A percentile compares a stretch with the other conserved stretches of the same genome.
Evolutionary conservation across 2,888 invertebrate genomes (phyloP).

Genomic region (Agriopis leucophaearia): DNA sequence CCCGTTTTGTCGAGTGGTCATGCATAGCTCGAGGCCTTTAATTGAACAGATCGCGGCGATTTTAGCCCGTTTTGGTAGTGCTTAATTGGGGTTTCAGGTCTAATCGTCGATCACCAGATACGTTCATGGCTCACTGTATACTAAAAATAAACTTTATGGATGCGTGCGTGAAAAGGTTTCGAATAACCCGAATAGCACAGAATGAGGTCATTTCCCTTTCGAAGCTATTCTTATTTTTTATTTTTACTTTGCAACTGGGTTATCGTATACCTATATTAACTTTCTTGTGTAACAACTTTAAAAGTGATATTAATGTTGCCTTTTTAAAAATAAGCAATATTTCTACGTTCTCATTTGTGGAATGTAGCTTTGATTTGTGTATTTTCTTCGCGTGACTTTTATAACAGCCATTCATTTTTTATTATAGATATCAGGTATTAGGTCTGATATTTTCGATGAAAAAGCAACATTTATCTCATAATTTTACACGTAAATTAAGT

Average conservation of each 20-base stretch:
- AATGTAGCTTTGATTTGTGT: constrained; percentile 5
- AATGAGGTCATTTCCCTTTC: constrained; percentile 82
- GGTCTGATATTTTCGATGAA: no score
- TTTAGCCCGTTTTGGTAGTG: constrained; percentile 64
- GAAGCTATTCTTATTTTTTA: constrained; percentile 72
- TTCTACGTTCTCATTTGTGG: neutral
- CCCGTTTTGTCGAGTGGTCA: constrained; percentile 62
- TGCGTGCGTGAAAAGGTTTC: constrained; percentile 77
- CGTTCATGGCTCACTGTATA: constrained; percentile 63
- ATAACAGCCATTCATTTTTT: neutral
- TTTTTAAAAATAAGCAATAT: constrained; percentile 1
- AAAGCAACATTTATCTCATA: no score
- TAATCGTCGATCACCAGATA: constrained; percentile 78
- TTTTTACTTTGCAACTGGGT: constrained; percentile 68
- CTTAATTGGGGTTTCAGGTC: constrained; percentile 73
- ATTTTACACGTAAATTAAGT: no score
- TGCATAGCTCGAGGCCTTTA: constrained; percentile 55
- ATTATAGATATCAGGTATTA: no score
- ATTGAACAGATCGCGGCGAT: constrained; percentile 70
- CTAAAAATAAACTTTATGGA: constrained; percentile 82
- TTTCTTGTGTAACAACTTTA: constrained; percentile 31
- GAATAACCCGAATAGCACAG: constrained; percentile 67
- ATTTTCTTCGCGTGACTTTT: constrained; percentile 5
- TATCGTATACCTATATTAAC: constrained; percentile 35
- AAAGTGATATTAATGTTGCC: constrained; percentile 31